Evolutionary conservation across 2,113 vertebrate species (phyloP).

Genomic region (Corapipo altera): DNA sequence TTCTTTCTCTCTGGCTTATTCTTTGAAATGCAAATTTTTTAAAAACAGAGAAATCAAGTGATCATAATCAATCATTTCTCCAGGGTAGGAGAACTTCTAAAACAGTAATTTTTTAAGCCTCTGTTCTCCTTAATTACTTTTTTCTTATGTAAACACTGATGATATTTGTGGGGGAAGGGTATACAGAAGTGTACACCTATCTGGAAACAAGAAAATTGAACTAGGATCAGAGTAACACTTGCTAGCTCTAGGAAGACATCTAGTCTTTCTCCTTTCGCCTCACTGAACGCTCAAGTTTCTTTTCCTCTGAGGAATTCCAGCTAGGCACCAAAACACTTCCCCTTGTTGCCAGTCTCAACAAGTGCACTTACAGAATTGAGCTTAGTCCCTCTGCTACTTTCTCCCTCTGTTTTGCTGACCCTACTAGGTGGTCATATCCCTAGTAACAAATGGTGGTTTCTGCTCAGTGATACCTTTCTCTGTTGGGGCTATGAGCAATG

Average conservation of each 20-base stretch:
- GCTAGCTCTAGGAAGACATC: not conserved
- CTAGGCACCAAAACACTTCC: rapidly evolving
- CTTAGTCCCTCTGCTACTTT: not conserved
- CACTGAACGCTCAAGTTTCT: not conserved
- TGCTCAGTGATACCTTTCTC: not conserved
- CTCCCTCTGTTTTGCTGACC: not conserved
- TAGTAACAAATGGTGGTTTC: not conserved
- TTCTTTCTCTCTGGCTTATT: not conserved
- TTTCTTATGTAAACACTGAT: not conserved
- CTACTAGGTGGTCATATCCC: rapidly evolving
- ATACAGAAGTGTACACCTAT: not conserved
- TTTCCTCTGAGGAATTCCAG: not conserved
- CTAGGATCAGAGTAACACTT: not conserved
- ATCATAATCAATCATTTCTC: not conserved
- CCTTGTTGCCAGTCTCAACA: not conserved
- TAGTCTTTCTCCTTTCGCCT: not conserved
- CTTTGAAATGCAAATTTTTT: constrained; percentile 34
- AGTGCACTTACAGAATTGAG: not conserved
- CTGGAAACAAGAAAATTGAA: not conserved
- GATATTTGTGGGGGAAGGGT: not conserved
- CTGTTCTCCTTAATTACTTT: not conserved
- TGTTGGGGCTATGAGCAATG: rapidly evolving
- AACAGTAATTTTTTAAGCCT: not conserved
- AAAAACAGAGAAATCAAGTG: not conserved
- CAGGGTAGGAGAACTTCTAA: not conserved